Evolutionary conservation across 2,797 vertebrate genomes (phyloP), one percentile per base, ranked within the genome.

Genomic region (Rhynchonycteris naso): DNA sequence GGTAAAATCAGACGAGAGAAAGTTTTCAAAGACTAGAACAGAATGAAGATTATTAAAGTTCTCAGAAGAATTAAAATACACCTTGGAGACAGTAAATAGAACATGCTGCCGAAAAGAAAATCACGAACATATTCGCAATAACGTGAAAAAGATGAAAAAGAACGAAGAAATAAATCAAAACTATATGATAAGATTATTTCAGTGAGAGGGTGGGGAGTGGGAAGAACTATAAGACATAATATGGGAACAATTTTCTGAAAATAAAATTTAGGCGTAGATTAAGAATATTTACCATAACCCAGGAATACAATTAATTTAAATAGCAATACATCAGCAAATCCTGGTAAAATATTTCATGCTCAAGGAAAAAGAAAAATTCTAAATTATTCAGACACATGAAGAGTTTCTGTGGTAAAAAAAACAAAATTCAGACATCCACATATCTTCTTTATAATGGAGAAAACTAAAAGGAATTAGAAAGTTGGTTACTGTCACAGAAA

Each of bases 1-100:
- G 33, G 43, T 68, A 7, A 76, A 81, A 50, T 81, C 35, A 90
- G 50, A 66, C 76, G 72, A 14, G 82, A 72, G 33, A 85, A 43
- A 56, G 11, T 61, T 72, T 54, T 5, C 43, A 92, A 68, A 56
- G 28, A 69, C 22, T 33, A 88, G 54, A 63, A 91, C 81, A 76
- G 26, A 74, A 61, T 33, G 13, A 59, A 22, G 30, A 14, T 59
- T 61, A 66, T 30, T 69, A 33, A 71, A 18, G 30, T 10, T 52
- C 93, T 54, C n/a, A 63, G 19, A 71, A 93, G 21, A 93, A 79
- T 84, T 75, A 79, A 92, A 72, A 66, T 33, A 24, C 1, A 91
- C 11, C 58, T 13, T 11, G 21, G 59, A 58, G 33, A 16, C 11
- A 74, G 50, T n/a, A 72, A 58, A 38, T 30, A n/a, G 35, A 92